Base-by-base conservation (phyloP, 1,140 invertebrate species). In the Chlorops oryzae region DNA sequence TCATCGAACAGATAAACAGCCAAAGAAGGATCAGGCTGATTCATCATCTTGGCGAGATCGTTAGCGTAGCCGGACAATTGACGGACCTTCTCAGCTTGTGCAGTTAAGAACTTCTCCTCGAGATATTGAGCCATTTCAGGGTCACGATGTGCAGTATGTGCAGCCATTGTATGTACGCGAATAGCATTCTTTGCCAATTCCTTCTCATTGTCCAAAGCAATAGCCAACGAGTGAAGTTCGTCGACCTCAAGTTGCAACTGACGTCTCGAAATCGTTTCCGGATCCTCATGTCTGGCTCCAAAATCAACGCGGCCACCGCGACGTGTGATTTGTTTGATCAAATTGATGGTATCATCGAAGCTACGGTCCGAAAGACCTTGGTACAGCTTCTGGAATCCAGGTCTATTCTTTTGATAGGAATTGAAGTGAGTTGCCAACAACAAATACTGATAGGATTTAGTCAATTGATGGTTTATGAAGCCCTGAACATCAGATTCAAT, bases 1-100 rank as follows among this genome's bases (percentile, higher is more conserved):
- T 89, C 84, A 71, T 90, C 86, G 65, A 88, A 89, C 40, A 90
- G 59, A 62, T 80, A 89, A 51, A 88, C 57, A 10, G 79, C 73
- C 37, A 88, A 66, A 3, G 84, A 80, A 46, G 77, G 71, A 54
- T 86, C 81, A 5, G 70, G 74, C 52, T 79, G 74, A 17, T 65
- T 65, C 27, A 86, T 75, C 54, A 90, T 73, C 39, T 78, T 78
- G 58, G 82, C 82, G 54, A 90, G 73, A 68, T 89, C 86, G 18
- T 78, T 78, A 46, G 80, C 79, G 69, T 88, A 78, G 7, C 87
- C 87, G 28, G 86, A 79, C 1, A 90, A 64, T 24, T 77, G 73
- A 49, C 87, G 79, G 51, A 90, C 79, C 12, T 59, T 76, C 12
- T 84, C 76, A 0, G 83, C 72, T 25, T 88, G 84, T 46, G 82